These are phyloP conservation scores for Marmota flaviventris DNA, from an alignment of 2,113 vertebrate genomes.

Conservation along the genomic window DNA sequence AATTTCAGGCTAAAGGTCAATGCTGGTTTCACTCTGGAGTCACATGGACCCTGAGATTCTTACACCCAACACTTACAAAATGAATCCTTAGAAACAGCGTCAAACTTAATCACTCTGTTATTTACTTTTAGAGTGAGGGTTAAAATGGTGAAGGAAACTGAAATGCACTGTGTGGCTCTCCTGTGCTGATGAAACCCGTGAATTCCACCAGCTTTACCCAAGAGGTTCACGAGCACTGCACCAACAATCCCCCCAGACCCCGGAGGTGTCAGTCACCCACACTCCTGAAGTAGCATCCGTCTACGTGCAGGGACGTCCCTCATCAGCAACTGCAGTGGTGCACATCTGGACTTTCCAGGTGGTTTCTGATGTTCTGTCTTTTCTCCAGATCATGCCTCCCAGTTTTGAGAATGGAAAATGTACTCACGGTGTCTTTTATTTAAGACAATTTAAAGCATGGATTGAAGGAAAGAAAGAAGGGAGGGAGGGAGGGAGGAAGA, in stretches of 20 bases:
- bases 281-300: background rate
- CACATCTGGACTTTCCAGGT: background rate
- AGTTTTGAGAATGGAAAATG: background rate
- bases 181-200: background rate
- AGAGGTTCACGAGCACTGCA: background rate
- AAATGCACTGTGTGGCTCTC: background rate
- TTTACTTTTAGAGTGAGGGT: background rate
- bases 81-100: background rate
- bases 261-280: background rate
- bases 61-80: background rate
- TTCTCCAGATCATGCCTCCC: background rate
- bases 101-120: background rate
- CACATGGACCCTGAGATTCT: background rate
- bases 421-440: background rate
- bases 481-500: accelerated
- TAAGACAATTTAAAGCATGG: background rate
- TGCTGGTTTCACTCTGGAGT: background rate
- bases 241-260: background rate
- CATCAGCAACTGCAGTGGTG: background rate
- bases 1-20: background rate
- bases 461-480: accelerated
- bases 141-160: background rate
- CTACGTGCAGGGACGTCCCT: background rate
- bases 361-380: constrained; percentile 37
- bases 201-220: background rate